Evolutionary conservation across 2,797 vertebrate species (phyloP), one percentile per base, ranked within the genome.

Genomic region (Mus caroli): DNA sequence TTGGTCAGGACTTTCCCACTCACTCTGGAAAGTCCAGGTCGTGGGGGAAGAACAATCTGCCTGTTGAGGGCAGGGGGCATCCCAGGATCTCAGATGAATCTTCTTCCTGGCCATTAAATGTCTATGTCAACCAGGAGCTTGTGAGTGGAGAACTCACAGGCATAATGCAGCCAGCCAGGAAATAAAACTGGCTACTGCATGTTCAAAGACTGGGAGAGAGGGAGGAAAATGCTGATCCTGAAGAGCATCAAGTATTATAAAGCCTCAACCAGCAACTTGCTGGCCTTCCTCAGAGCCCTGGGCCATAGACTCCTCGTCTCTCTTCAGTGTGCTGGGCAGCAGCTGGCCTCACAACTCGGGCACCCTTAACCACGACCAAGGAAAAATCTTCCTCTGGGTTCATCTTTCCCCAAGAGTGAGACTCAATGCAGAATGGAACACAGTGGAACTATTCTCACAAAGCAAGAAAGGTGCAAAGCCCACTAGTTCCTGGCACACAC

Each of bases 1-100:
- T 88, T 22, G 3, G 52, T 28, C n/a, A 92, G 75, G 56, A 93
- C 77, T 88, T 94, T 50, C 80, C 34, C 31, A 26, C 22, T 94
- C 9, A 10, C 71, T 90, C 77, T 88, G 73, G 22, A 88, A 93
- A 82, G 54, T 28, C 56, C 6, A 10, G 7, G 28, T 75, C 11
- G 17, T 10, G 37, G 17, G 28, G 43, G 26, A 43, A 28, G 13
- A 37, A 71, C n/a, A 22, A 20, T 11, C 80, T 78, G 75, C 54
- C 84, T 82, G 26, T 43, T 64, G 40, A 37, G 11, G 40, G 43
- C 43, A 46, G 26, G 46, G 46, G 46, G 37, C 14, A 90, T 40
- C 62, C 31, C 40, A 60, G 3, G 1, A 58, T 37, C 46, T 86
- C 46, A 69, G 34, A 37, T 52, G 46, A 69, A 26, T 37, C 46